phyloP scores from a whole-genome alignment of 2,797 vertebrate species.

The Champsocephalus gunnari region DNA sequence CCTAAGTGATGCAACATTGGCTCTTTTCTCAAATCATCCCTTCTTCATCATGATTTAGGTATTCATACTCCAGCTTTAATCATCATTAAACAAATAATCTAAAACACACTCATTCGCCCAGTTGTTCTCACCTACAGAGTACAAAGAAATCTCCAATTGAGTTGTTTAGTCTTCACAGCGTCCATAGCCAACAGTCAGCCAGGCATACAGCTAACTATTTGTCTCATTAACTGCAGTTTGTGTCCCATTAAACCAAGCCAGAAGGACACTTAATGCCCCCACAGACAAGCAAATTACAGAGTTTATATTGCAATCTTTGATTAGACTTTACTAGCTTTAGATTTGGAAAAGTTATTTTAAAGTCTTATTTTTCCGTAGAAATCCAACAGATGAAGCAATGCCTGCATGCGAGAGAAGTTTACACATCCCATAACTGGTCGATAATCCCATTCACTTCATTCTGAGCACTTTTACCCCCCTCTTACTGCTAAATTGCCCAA shows the following conservation, averaged over 20 bases:
- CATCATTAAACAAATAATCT: slow-evolving; percentile 11
- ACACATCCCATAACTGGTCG: slow-evolving; percentile 72
- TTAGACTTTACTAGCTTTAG: slow-evolving; percentile 80
- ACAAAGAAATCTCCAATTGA: slow-evolving; percentile 61
- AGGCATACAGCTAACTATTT: slow-evolving; percentile 68
- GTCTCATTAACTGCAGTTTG: slow-evolving; percentile 81
- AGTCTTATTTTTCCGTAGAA: slow-evolving; percentile 59
- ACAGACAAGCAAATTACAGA: slow-evolving; percentile 82
- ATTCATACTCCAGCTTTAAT: slow-evolving; percentile 33
- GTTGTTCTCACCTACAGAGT: slow-evolving; percentile 49
- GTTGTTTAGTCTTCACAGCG: slow-evolving; percentile 64
- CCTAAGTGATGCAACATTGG: slow-evolving; percentile 23
- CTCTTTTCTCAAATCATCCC: slow-evolving; percentile 20
- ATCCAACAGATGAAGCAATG: slow-evolving; percentile 40
- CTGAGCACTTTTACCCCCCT: slow-evolving; percentile 30
- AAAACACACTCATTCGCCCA: slow-evolving; percentile 33
- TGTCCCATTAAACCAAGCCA: slow-evolving; percentile 76
- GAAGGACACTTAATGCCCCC: slow-evolving; percentile 76
- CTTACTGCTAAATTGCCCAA: slow-evolving; percentile 68
- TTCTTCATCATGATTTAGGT: slow-evolving; percentile 26
- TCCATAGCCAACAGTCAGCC: slow-evolving; percentile 68
- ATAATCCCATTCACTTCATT: slow-evolving; percentile 70
- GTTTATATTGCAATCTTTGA: slow-evolving; percentile 81
- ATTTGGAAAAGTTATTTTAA: slow-evolving; percentile 74
- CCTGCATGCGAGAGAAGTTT: slow-evolving; percentile 56